Evolutionary conservation across 2,113 vertebrate genomes (phyloP).

Genomic region (Siniperca chuatsi): DNA sequence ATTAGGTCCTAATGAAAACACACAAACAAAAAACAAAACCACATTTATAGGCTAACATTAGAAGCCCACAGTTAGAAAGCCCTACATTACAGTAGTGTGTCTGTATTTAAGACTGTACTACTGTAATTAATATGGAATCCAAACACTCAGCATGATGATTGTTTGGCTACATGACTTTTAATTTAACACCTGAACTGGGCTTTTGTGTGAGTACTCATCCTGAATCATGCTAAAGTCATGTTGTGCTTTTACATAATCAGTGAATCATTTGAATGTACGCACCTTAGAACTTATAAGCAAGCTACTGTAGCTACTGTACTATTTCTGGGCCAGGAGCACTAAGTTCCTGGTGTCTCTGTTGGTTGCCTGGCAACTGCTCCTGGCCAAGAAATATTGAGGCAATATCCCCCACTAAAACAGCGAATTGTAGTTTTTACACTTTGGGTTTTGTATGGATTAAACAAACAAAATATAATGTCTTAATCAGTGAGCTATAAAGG

Average conservation of each 20-base stretch:
- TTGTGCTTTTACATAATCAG: background rate
- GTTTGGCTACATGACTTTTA: background rate
- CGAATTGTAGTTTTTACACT: background rate
- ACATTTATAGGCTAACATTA: background rate
- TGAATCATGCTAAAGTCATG: background rate
- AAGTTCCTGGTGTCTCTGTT: too few species aligned
- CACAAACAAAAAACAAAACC: background rate
- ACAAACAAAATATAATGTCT: background rate
- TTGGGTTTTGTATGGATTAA: background rate
- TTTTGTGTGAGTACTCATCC: background rate
- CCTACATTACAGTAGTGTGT: background rate
- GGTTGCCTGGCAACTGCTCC: background rate
- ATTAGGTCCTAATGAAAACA: conserved; percentile 18
- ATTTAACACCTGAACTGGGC: background rate
- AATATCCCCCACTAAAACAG: background rate
- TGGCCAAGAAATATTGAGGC: background rate
- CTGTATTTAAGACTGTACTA: background rate
- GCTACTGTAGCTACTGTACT: too few species aligned
- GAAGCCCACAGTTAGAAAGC: background rate
- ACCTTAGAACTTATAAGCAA: background rate
- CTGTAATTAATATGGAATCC: background rate
- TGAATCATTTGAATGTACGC: background rate
- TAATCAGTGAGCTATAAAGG: background rate
- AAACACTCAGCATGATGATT: background rate
- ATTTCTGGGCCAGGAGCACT: too few species aligned